Percentiles rank a stretch among this genome's conserved stretches.
phyloP scores from a whole-genome alignment of 1,140 invertebrate genomes.

The Musca domestica region DNA sequence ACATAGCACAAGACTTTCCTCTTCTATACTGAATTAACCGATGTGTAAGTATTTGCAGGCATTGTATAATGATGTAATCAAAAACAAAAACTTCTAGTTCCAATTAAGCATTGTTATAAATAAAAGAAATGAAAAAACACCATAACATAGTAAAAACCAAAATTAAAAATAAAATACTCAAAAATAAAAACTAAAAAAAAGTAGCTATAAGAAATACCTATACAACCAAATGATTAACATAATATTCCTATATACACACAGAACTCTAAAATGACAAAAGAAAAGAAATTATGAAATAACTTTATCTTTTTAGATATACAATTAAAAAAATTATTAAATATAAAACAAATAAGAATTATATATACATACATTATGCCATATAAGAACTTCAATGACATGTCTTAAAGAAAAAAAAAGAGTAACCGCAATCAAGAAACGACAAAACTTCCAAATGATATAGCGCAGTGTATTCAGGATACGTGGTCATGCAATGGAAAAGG shows the following conservation, averaged over 20 bases:
- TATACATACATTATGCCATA: slow-evolving; percentile 18
- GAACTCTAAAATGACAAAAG: slow-evolving; percentile 22
- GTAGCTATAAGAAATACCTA: slow-evolving; percentile 23
- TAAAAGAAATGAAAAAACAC: slow-evolving; percentile 21
- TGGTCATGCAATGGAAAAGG: too few species aligned
- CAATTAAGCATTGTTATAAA: slow-evolving; percentile 19
- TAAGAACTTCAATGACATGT: slow-evolving; percentile 7
- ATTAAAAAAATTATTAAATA: slow-evolving; percentile 23
- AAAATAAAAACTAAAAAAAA: slow-evolving; percentile 7
- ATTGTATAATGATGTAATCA: slow-evolving; percentile 6
- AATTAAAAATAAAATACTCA: slow-evolving; percentile 6
- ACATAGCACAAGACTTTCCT: too few species aligned
- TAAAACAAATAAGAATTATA: slow-evolving; percentile 22
- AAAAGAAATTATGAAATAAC: neutral
- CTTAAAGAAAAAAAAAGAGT: slow-evolving; percentile 14
- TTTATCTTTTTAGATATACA: slow-evolving; percentile 14
- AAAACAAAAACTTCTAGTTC: slow-evolving; percentile 9
- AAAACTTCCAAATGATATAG: neutral
- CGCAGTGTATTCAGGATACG: neutral
- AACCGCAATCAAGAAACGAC: slow-evolving; percentile 1
- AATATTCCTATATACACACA: slow-evolving; percentile 30
- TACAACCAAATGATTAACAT: slow-evolving; percentile 29
- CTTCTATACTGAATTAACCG: too few species aligned
- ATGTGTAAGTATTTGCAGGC: too few species aligned
- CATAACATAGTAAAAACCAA: slow-evolving; percentile 16